A percentile compares a stretch with the other conserved stretches of the same genome.
Conservation (phyloP, 2,888 invertebrate genomes). For the Alloscopus bannaensis region DNA sequence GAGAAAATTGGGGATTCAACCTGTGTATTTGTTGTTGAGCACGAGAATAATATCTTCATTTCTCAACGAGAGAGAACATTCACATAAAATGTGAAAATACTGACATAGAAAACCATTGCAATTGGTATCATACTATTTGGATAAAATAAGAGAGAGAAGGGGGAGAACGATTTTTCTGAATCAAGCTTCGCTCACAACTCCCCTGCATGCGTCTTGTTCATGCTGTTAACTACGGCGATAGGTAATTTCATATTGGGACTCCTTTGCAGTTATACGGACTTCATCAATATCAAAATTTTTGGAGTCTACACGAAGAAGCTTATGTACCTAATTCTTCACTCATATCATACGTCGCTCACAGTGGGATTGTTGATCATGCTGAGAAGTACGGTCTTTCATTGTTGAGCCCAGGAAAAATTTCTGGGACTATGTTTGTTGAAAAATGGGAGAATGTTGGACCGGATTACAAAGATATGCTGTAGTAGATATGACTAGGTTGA, state of each 20-base stretch:
- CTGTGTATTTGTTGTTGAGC: background rate
- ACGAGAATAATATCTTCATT: background rate
- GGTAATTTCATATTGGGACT: no score
- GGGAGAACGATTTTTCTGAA: conserved; percentile 12
- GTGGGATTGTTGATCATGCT: conserved; percentile 34
- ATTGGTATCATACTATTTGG: conserved; percentile 4
- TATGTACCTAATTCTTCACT: no score
- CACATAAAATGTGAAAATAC: conserved; percentile 4
- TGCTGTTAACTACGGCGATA: no score
- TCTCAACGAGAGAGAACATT: background rate
- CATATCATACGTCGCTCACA: conserved; percentile 2
- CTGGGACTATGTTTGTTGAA: no score
- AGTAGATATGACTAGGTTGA: no score
- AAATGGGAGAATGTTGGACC: no score
- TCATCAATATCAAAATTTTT: no score
- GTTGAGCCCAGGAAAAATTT: no score
- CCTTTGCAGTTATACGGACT: no score
- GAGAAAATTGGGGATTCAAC: background rate
- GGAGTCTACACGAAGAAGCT: no score
- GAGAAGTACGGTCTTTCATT: conserved; percentile 28
- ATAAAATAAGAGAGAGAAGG: background rate
- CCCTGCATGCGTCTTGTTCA: background rate
- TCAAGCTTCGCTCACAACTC: conserved; percentile 2
- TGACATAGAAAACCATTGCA: background rate
- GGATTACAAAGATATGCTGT: no score